Conservation (phyloP, 30 jellyfish, hydroid and myxozoan species). For the Chrysaora quinquecirrha region DNA sequence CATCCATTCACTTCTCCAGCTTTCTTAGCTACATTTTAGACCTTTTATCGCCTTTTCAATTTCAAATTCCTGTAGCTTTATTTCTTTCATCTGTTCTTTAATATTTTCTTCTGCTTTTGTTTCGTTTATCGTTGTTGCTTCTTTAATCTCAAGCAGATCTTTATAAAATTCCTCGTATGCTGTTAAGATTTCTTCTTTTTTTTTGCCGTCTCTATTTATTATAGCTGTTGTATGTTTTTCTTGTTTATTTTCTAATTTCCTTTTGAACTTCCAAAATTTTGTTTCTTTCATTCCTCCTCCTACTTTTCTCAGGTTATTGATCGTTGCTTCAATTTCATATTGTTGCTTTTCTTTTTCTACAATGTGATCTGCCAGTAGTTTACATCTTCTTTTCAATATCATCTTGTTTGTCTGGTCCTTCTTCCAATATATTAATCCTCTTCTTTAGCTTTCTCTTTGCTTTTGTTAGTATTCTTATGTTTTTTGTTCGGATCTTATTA, state of each 20-base stretch:
- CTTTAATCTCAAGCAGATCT: slow-evolving; percentile 11
- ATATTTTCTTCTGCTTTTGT: slow-evolving; percentile 9
- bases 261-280: slow-evolving; percentile 32
- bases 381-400: slow-evolving; percentile 5
- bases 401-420: background rate
- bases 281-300: slow-evolving; percentile 52
- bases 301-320: slow-evolving; percentile 14
- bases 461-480: background rate
- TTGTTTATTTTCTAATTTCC: slow-evolving; percentile 18
- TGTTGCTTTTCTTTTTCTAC: background rate
- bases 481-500: background rate
- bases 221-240: slow-evolving; percentile 15
- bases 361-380: slow-evolving; percentile 8
- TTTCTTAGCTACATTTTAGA: slow-evolving; percentile 25
- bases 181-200: background rate
- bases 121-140: slow-evolving; percentile 17
- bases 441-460: slow-evolving; percentile 15
- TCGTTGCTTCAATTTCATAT: slow-evolving; percentile 8
- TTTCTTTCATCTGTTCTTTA: background rate
- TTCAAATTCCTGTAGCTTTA: slow-evolving; percentile 8
- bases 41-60: slow-evolving; percentile 25
- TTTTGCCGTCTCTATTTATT: slow-evolving; percentile 1
- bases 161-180: slow-evolving; percentile 1
- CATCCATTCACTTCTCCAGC: slow-evolving; percentile 40
- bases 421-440: background rate